Conservation (phyloP, 2,113 vertebrate species). For the Himantopus leucocephalus region DNA sequence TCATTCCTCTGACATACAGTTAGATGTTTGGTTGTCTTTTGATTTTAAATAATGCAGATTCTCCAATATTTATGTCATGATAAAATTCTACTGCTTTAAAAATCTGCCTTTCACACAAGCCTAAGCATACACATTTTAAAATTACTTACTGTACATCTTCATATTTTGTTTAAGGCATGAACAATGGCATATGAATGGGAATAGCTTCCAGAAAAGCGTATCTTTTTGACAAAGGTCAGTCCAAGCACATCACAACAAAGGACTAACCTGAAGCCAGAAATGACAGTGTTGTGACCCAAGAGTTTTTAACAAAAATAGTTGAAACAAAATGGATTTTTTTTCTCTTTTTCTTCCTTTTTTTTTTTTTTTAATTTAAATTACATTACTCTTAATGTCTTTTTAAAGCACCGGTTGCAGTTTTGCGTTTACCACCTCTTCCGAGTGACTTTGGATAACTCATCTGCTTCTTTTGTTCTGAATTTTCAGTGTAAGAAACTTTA, state of each 20-base stretch:
- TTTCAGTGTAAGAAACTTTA: constrained; percentile 55
- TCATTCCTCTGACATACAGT: neutral
- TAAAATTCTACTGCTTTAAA: constrained; percentile 77
- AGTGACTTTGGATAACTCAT: constrained; percentile 70
- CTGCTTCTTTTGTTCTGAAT: constrained; percentile 65
- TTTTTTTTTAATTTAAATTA: neutral
- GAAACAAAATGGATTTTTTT: constrained; percentile 20
- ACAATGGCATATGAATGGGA: constrained; percentile 73
- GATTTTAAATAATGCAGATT: constrained; percentile 25
- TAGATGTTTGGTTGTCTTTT: neutral
- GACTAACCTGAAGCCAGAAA: constrained; percentile 66
- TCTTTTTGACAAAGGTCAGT: constrained; percentile 63
- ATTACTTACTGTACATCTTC: constrained; percentile 76
- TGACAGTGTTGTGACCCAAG: constrained; percentile 15
- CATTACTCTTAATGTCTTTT: constrained; percentile 62
- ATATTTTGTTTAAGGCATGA: constrained; percentile 82
- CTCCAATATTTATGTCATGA: constrained; percentile 58
- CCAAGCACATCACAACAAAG: constrained; percentile 61
- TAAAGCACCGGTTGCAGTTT: constrained; percentile 73
- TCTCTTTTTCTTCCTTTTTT: neutral
- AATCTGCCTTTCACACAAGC: constrained; percentile 68
- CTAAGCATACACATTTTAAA: constrained; percentile 75
- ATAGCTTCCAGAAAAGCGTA: constrained; percentile 69
- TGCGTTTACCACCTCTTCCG: constrained; percentile 49
- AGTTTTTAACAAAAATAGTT: constrained; percentile 53